phyloP scores from a whole-genome alignment of 2,888 invertebrate species.

The Podabrus alpinus region DNA sequence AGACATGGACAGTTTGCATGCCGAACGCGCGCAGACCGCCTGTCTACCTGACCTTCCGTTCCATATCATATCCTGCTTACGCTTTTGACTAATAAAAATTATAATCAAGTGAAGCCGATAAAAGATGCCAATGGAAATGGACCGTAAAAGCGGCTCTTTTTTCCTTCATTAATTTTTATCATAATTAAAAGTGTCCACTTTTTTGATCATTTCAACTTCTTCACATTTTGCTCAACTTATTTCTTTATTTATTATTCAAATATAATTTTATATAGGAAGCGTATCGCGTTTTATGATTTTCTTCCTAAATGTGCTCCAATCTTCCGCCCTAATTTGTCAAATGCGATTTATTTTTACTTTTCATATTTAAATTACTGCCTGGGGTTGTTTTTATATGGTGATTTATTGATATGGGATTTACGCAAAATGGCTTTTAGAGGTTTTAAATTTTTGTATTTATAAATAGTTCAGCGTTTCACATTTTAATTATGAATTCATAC shows the following conservation, averaged over 20 bases:
- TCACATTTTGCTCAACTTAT: neutral
- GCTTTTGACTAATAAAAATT: conserved; percentile 1
- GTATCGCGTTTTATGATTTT: neutral
- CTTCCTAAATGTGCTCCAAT: conserved; percentile 13
- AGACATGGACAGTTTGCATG: conserved; percentile 30
- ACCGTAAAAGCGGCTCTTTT: neutral
- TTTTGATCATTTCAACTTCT: neutral
- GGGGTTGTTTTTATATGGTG: conserved; percentile 26
- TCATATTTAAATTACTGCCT: conserved; percentile 25
- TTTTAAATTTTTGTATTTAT: neutral
- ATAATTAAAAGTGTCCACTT: neutral
- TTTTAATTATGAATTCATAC: neutral
- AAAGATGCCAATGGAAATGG: conserved; percentile 2
- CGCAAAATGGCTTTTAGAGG: conserved; percentile 26
- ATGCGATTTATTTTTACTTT: conserved; percentile 25
- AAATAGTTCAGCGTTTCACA: neutral
- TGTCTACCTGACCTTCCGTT: conserved; percentile 34
- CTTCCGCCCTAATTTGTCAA: conserved; percentile 29
- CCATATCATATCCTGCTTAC: conserved; percentile 33
- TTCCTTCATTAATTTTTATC: neutral
- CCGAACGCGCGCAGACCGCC: conserved; percentile 34
- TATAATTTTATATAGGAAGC: neutral
- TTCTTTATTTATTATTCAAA: neutral
- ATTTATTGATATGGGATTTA: conserved; percentile 28
- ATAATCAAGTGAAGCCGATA: conserved; percentile 11